Evolutionary conservation across 2,888 invertebrate species (phyloP), one percentile per base, ranked within the genome.

Genomic region (Corythucha ciliata): DNA sequence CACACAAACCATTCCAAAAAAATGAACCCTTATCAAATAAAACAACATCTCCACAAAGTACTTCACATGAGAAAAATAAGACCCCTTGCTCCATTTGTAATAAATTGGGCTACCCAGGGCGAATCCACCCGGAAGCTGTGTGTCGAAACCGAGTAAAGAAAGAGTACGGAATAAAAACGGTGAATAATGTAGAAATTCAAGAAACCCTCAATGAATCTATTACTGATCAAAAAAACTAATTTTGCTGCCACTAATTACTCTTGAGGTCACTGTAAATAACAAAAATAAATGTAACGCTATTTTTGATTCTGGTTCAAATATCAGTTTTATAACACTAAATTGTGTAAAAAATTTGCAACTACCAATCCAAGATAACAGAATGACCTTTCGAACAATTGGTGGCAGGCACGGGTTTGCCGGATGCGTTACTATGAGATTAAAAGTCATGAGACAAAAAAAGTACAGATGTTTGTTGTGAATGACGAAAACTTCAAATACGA

Each of bases 401-500:
- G 40, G 40, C 22, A 40, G 21, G 22, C 22, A 21, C 4, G 40
- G 40, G 21, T 21, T 40, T 4, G 21, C 2, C 8, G 40, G 40
- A 8, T 2, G 21, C 4, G 22, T 21, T n/a, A n/a, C n/a, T n/a
- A n/a, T n/a, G n/a, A n/a, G n/a, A n/a, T n/a, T n/a, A 3, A n/a
- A n/a, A 21, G 21, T 6, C 10, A 32, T 8, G 4, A 32, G 7
- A 6, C 8, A 16, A 8, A 45, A 16, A 16, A 32, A 2, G 32
- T 45, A 10, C 8, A 45, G 2, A 16, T 45, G 2, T 32, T 29
- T 45, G 45, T 45, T 32, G 32, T 45, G 21, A 27, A 45, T n/a
- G 32, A 45, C 21, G 20, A 32, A 8, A 32, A 45, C 14, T 45
- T 45, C 27, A 29, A 27, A 6, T 16, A 45, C 22, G 45, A 45